These are phyloP conservation scores for Apamea monoglypha DNA, from an alignment of 2,888 invertebrate genomes.

Conservation along the genomic window DNA sequence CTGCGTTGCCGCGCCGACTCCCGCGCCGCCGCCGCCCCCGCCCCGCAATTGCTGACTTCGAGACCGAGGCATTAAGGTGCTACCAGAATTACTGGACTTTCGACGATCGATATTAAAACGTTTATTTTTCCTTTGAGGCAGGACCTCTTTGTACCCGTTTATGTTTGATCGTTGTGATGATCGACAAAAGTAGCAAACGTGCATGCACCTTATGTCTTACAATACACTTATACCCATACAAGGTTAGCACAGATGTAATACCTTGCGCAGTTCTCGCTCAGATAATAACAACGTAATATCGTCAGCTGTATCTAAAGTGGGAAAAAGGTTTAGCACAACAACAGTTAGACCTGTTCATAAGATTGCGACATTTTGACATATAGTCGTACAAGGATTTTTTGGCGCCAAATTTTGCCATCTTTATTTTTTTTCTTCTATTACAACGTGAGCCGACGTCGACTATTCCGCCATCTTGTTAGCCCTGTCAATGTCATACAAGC, in stretches of 20 bases:
- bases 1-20: too few species aligned
- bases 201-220: not conserved
- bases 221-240: constrained; percentile 5
- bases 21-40: too few species aligned
- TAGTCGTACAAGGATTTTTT: not conserved
- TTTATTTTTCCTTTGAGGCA: not conserved
- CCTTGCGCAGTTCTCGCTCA: not conserved
- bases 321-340: constrained; percentile 6
- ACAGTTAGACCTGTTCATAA: constrained; percentile 29
- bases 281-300: constrained; percentile 7
- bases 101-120: constrained; percentile 11
- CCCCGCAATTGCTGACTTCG: too few species aligned
- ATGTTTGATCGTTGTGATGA: constrained; percentile 35
- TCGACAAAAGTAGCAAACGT: constrained; percentile 8
- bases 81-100: constrained; percentile 17
- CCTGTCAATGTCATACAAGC: not conserved
- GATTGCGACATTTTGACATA: constrained; percentile 21
- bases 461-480: too few species aligned
- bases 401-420: not conserved
- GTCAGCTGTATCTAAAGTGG: not conserved
- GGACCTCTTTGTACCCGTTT: constrained; percentile 28
- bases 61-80: not conserved
- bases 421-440: not conserved
- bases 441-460: too few species aligned
- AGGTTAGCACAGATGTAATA: not conserved